Conservation (phyloP, 2,888 invertebrate genomes). For the Tipula lateralis region DNA sequence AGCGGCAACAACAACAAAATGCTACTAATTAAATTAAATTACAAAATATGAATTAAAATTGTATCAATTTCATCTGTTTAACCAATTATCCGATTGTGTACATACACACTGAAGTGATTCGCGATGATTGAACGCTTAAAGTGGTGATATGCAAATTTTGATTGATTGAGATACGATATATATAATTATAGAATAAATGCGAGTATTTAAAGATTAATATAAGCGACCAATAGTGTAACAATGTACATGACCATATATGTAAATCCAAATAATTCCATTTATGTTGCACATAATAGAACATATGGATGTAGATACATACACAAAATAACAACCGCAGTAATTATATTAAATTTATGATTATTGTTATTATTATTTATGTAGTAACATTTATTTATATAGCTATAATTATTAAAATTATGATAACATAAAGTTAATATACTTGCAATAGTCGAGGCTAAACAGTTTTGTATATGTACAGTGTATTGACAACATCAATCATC, state of each 20-base stretch:
- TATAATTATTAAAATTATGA: background rate
- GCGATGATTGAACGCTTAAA: background rate
- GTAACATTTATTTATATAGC: background rate
- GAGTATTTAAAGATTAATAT: background rate
- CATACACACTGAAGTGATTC: background rate
- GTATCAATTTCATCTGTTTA: background rate
- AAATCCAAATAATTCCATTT: background rate
- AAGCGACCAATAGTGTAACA: background rate
- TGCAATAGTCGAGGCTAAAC: background rate
- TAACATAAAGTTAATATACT: background rate
- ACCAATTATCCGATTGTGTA: background rate
- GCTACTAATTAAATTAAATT: conserved; percentile 2
- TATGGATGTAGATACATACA: background rate
- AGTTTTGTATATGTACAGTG: background rate
- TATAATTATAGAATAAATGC: background rate
- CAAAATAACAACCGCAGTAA: background rate
- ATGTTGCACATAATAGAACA: background rate
- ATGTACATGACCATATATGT: background rate
- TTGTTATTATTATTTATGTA: background rate
- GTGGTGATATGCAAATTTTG: background rate
- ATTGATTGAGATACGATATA: background rate
- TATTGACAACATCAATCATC: background rate
- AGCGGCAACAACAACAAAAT: background rate
- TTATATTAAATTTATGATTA: conserved; percentile 11
- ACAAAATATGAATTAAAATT: background rate